Evolutionary conservation across 2,888 invertebrate species (phyloP).

Genomic region (Griposia aprilina): DNA sequence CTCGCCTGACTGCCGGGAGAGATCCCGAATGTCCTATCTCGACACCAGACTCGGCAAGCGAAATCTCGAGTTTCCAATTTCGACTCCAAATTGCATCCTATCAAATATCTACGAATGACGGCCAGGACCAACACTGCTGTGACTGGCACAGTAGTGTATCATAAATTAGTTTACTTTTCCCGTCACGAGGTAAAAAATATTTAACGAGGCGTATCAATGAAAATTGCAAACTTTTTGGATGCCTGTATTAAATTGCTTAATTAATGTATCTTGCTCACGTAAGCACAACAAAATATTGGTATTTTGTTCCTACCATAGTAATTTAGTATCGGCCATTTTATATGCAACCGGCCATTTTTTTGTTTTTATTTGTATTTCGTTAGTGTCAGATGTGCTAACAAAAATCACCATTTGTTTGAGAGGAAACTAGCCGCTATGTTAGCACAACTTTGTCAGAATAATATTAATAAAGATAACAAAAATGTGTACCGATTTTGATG

Average conservation of each 20-base stretch:
- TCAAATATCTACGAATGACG: too few relatives aligned
- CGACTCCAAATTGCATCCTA: too few relatives aligned
- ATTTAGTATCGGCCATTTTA: constrained; percentile 4
- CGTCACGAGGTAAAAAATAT: neutral
- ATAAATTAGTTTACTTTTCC: too few relatives aligned
- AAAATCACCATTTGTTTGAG: constrained; percentile 15
- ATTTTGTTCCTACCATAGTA: neutral
- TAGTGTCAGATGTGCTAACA: constrained; percentile 33
- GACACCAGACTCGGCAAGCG: too few relatives aligned
- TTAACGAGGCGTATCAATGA: neutral
- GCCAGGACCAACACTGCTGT: too few relatives aligned
- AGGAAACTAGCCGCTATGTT: neutral
- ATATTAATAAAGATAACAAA: neutral
- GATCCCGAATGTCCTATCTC: too few relatives aligned
- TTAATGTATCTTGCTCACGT: neutral
- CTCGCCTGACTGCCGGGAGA: too few relatives aligned
- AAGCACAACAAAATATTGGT: neutral
- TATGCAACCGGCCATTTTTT: constrained; percentile 18
- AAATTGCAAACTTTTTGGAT: neutral
- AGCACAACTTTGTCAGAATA: neutral
- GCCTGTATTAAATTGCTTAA: neutral
- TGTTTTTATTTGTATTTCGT: constrained; percentile 52
- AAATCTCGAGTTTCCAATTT: too few relatives aligned
- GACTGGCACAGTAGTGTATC: too few relatives aligned
- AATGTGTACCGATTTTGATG: too few relatives aligned